Percentiles rank a stretch among this genome's conserved stretches.
phyloP scores from a whole-genome alignment of 2,113 vertebrate genomes.

The Ascaphus truei region DNA sequence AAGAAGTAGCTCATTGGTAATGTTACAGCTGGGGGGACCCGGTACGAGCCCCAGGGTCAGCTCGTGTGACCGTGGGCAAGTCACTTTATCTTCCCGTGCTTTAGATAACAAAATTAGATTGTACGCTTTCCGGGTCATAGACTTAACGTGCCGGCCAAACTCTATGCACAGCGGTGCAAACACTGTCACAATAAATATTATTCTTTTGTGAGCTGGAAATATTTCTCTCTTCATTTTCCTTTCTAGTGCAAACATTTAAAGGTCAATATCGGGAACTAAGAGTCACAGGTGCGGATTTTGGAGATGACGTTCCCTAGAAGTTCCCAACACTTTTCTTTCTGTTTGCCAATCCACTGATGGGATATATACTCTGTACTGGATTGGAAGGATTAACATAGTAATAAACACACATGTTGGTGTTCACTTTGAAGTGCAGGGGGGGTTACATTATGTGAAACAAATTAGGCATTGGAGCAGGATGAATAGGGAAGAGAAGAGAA shows the following conservation, averaged over 20 bases:
- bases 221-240: not conserved
- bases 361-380: not conserved
- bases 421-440: conserved; percentile 11
- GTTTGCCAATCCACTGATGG: not conserved
- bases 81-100: too few species aligned
- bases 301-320: not conserved
- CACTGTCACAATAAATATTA: too few species aligned
- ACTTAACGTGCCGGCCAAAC: too few species aligned
- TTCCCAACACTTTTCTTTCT: conserved; percentile 10
- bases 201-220: too few species aligned
- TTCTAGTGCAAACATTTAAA: not conserved
- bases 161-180: too few species aligned
- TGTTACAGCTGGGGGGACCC: too few species aligned
- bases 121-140: too few species aligned
- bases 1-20: too few species aligned
- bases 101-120: too few species aligned
- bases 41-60: too few species aligned
- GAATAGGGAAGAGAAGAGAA: not conserved
- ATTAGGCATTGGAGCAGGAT: conserved; percentile 19
- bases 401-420: conserved; percentile 15
- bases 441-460: conserved; percentile 16
- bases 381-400: conserved; percentile 1
- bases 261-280: not conserved
- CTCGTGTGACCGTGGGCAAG: too few species aligned
- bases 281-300: conserved; percentile 1